Evolutionary conservation across 2,113 vertebrate genomes (phyloP), one percentile per base, ranked within the genome.

Genomic region (Aspidoscelis tigris): DNA sequence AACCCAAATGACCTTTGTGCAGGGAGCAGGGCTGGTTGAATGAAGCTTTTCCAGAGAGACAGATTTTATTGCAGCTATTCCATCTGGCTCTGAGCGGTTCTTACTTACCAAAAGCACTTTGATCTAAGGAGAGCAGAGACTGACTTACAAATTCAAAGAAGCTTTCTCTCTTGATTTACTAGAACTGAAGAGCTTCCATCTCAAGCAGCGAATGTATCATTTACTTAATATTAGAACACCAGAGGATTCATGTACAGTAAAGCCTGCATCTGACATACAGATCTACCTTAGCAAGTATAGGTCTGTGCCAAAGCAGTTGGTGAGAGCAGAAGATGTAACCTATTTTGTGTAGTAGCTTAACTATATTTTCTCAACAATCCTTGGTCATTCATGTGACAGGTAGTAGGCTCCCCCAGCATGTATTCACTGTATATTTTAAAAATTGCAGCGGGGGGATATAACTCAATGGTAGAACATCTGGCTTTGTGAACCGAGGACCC

Each of bases 1-100:
- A 80, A 85, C 84, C 84, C 61, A 61, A 68, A 66, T 75, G 78
- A 47, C 55, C 78, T 24, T 79, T 43, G 14, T 75, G 61, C 33
- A 74, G 84, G 68, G 78, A 22, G 44, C 78, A 80, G 43, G 44
- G 53, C 71, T 44, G 33, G 61, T 4, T 68, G 58, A n/a, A 68
- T 43, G 22, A 43, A 75, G 22, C n/a, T n/a, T 85, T 79, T 75
- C 43, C 58, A 53, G n/a, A n/a, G 71, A 53, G 61, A 47, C 14
- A 8, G 61, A 20, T 80, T 80, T 85, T 74, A 75, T 20, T 68
- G 44, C 71, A 43, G 70, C 61, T 68, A 41, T 66, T 66, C 70
- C 61, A 74, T 66, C 78, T 85, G 84, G 21, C 78, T 75, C 21
- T 80, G 2, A 75, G 72, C 7, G 39, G 26, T 65, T 47, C 33